Evolutionary conservation across 2,888 invertebrate genomes (phyloP), one percentile per base, ranked within the genome.

Genomic region (Sarcophaga variegata): DNA sequence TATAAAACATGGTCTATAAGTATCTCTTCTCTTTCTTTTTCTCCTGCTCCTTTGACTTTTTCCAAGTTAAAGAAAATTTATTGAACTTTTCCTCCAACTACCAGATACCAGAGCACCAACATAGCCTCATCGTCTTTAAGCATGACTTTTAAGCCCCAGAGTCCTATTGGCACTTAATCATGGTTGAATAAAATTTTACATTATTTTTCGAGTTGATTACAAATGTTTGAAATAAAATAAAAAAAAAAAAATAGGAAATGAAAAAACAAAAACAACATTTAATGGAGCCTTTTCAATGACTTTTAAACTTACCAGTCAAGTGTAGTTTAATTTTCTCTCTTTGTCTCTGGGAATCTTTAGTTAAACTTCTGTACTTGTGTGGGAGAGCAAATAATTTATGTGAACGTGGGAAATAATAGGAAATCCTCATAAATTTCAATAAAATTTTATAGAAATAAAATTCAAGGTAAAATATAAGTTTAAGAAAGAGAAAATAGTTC

Each of bases 121-220:
- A 37, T 10, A 37, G 37, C 37, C 10, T 8, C 37, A 10, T 37
- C 37, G 37, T 54, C 3, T 47, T 67, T 75, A 81, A 83, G 17
- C 75, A 81, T 70, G 83, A 86, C 86, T 75, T 81, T 78, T 81
- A 66, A 81, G 62, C 78, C 81, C 86, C 60, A 67, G 81, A 83
- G 83, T 54, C 78, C 75, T 75, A 70, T 83, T 78, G 83, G 70
- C 83, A 86, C 81, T 86, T 86, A 86, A 86, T 86, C 83, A 83
- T 86, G 74, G 12, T 62, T 47, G 64, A 78, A 81, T 87, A 81
- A 75, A 71, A 66, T 81, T 75, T 67, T 70, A 75, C 63, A 75
- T 83, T 84, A 79, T 84, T 75, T 83, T 86, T 60, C 63, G 27
- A 81, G 74, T 70, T 78, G 81, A 81, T 81, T 74, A 62, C 60